These are phyloP conservation scores for Drosophila meridionalis DNA, from an alignment of 2,888 invertebrate genomes.

Conservation along the genomic window DNA sequence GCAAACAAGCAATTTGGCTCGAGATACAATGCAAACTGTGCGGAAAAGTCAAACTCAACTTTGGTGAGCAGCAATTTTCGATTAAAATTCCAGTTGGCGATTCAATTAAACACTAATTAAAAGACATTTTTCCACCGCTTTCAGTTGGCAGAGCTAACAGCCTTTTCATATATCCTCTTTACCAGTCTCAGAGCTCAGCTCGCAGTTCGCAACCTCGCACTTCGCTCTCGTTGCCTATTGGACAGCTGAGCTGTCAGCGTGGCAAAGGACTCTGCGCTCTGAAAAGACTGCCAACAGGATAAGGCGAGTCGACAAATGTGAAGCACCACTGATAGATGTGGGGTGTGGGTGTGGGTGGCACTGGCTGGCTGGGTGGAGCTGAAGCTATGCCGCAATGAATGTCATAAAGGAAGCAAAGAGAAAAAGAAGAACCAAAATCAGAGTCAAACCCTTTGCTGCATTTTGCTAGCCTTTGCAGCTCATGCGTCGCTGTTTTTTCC, in stretches of 20 bases:
- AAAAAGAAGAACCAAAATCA: constrained; percentile 36
- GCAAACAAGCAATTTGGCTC: constrained; percentile 71
- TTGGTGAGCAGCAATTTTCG: constrained; percentile 67
- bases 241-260: constrained; percentile 43
- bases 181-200: constrained; percentile 18
- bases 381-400: constrained; percentile 52
- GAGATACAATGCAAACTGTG: constrained; percentile 70
- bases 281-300: constrained; percentile 55
- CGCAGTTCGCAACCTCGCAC: constrained; percentile 13
- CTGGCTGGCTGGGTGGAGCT: background rate
- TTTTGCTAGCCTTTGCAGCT: constrained; percentile 33
- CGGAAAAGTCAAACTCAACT: constrained; percentile 67
- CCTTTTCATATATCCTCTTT: constrained; percentile 53
- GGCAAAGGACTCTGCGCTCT: constrained; percentile 34
- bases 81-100: constrained; percentile 79
- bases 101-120: constrained; percentile 80
- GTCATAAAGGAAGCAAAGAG: constrained; percentile 46
- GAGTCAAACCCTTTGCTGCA: constrained; percentile 52
- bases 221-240: constrained; percentile 13
- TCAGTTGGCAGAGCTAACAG: constrained; percentile 25
- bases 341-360: constrained; percentile 51
- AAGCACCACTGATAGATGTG: constrained; percentile 68
- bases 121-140: constrained; percentile 68
- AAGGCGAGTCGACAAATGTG: constrained; percentile 73
- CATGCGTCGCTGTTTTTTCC: constrained; percentile 14